Evolutionary conservation across 2,888 invertebrate species (phyloP).

Genomic region (Trisateles emortualis): DNA sequence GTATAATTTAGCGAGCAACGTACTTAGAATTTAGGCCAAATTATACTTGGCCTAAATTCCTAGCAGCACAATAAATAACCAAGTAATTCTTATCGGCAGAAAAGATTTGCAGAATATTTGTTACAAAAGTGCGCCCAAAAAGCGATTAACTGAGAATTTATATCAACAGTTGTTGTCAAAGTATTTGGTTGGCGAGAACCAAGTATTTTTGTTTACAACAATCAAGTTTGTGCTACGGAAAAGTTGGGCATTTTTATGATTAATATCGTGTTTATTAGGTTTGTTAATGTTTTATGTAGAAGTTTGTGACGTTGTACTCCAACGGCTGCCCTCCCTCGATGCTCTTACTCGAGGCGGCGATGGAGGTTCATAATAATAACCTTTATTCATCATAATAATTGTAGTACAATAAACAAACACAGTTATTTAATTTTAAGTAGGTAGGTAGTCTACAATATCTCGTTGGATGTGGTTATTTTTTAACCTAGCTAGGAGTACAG

Average conservation of each 20-base stretch:
- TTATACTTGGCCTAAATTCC: background rate
- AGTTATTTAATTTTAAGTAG: too few species aligned
- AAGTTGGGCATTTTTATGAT: slow-evolving; percentile 11
- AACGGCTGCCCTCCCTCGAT: too few species aligned
- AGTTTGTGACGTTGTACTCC: too few species aligned
- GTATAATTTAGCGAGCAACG: too few species aligned
- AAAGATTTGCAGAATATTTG: slow-evolving; percentile 20
- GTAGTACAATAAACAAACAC: too few species aligned
- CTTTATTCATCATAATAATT: too few species aligned
- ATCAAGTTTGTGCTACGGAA: background rate
- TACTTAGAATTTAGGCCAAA: too few species aligned
- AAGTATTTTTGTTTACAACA: slow-evolving; percentile 14
- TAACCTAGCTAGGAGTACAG: too few species aligned
- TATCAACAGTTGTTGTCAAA: slow-evolving; percentile 26
- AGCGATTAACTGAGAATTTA: slow-evolving; percentile 37
- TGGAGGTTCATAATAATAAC: too few species aligned
- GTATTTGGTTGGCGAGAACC: slow-evolving; percentile 16
- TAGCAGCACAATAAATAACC: slow-evolving; percentile 28
- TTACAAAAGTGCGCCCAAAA: slow-evolving; percentile 27
- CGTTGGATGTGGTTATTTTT: too few species aligned
- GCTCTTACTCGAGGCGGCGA: too few species aligned
- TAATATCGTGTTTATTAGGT: slow-evolving; percentile 24
- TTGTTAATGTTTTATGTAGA: background rate
- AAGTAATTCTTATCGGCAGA: slow-evolving; percentile 22
- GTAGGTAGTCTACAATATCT: too few species aligned